Evolutionary conservation across 2,797 vertebrate species (phyloP), one percentile per base, ranked within the genome.

Genomic region (Passerculus sandwichensis): DNA sequence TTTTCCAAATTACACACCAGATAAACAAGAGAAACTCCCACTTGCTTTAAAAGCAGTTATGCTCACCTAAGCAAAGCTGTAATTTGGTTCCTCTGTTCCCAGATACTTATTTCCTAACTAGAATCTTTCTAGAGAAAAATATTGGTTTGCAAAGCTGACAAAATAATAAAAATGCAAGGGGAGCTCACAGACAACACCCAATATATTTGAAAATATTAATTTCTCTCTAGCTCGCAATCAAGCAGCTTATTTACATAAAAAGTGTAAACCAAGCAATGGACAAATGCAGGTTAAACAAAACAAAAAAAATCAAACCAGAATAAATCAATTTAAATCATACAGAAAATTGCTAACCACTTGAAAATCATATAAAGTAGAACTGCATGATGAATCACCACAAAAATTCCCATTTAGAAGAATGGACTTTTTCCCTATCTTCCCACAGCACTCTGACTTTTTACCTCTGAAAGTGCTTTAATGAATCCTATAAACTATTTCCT

Each of bases 171-270:
- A 96, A 96, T 67, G 86, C 69, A 93, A 47, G 34, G 70, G 89
- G 80, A 96, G 66, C 64, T 88, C 89, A 74, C 51, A 84, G 73
- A 89, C 78, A 88, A 57, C 61, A 76, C 70, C 80, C 93, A 94
- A 84, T n/a, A 29, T 60, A 73, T 50, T 71, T 97, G 90, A 97
- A 97, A 97, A 96, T 88, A 94, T 22, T 94, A 19, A 77, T 91
- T 95, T 94, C 61, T 91, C 72, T 93, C 94, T 85, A 79, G 40
- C 56, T 93, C 79, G 87, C 85, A 54, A 84, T 32, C 6, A 85
- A 74, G 75, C 60, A 94, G 51, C 47, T 96, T 70, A 96, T 94
- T 96, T 96, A 92, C 70, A 94, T 94, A 91, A 93, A 89, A 96
- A 69, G 88, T 91, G 23, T 92, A 91, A 96, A 95, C 64, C 87